Base-by-base conservation (phyloP, 2,888 invertebrate species). In the Campaea margaritaria region DNA sequence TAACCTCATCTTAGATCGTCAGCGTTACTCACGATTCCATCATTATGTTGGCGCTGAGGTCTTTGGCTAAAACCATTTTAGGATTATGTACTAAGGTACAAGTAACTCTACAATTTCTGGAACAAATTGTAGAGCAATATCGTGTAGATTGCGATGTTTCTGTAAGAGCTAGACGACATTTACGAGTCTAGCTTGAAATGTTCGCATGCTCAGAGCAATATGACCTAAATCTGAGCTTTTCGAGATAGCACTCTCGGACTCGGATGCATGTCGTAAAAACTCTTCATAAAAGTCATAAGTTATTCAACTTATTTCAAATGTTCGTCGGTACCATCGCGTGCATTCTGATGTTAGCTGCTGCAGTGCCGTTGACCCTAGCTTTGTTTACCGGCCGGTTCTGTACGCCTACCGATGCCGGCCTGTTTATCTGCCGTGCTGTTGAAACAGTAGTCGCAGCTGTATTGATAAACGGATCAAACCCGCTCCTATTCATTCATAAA, bases 311-410 rank as follows among this genome's bases (percentile, higher is more conserved):
- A 60, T 67, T 50, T 54, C 34, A 62, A 71, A 59, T 64, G 57
- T 48, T 59, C 57, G 58, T 61, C 59, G 63, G 58, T 67, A 59
- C 58, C 65, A 57, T 69, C 59, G 58, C 47, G 54, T 70, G 69
- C 66, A 65, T 65, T 65, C 45, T 48, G 58, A 44, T 68, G 68
- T 66, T 69, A 58, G 67, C 55, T 67, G 68, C 64, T 65, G 68
- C 71, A 68, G 75, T 77, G 82, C 68, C 87, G 83, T 83, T 88
- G 87, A 87, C 86, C 88, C 79, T 74, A 60, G 70, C 79, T 79
- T 82, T 87, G 85, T 88, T 86, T 87, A 83, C 83, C 75, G 75
- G 75, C 81, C 82, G 80, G 82, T 78, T 72, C 75, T 75, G 65
- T 64, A 68, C 74, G 73, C 70, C 75, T 72, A 64, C 73, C n/a